Evolutionary conservation across 2,797 vertebrate species (phyloP).

Genomic region (Platyrinchus mystaceus): DNA sequence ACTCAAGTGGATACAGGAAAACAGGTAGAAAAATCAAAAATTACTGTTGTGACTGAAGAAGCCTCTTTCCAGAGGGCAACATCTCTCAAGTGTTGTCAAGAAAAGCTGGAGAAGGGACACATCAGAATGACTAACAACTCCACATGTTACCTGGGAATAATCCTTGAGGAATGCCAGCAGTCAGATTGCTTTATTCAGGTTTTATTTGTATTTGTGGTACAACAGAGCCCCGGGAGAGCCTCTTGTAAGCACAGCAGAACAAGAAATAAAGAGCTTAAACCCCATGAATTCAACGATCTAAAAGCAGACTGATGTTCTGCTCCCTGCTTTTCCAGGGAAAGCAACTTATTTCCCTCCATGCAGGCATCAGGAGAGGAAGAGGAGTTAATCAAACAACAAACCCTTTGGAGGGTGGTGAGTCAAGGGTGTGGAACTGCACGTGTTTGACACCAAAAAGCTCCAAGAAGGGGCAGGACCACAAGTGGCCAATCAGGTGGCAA

Average conservation of each 20-base stretch:
- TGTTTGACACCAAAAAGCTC: not conserved
- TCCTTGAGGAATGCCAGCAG: not conserved
- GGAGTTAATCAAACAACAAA: not conserved
- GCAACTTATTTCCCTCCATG: not conserved
- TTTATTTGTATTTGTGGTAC: conserved; percentile 41
- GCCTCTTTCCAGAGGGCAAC: not conserved
- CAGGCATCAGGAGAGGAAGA: not conserved
- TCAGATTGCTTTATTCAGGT: not conserved
- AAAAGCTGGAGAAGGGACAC: not conserved
- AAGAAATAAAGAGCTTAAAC: conserved; percentile 35
- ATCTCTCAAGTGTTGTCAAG: not conserved
- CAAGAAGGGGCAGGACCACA: not conserved
- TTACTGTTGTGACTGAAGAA: not conserved
- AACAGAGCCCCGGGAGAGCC: conserved; percentile 21
- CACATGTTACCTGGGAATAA: not conserved
- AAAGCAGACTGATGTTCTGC: not conserved
- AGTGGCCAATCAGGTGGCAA: not conserved
- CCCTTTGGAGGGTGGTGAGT: not conserved
- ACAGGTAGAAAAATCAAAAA: not conserved
- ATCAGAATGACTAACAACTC: not conserved
- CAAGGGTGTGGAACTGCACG: not conserved
- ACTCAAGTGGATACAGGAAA: not conserved
- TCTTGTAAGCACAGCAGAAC: not conserved
- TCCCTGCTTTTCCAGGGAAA: not conserved
- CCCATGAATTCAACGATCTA: not conserved